Evolutionary conservation across 2,113 vertebrate genomes (phyloP).

Genomic region (Perognathus longimembris): DNA sequence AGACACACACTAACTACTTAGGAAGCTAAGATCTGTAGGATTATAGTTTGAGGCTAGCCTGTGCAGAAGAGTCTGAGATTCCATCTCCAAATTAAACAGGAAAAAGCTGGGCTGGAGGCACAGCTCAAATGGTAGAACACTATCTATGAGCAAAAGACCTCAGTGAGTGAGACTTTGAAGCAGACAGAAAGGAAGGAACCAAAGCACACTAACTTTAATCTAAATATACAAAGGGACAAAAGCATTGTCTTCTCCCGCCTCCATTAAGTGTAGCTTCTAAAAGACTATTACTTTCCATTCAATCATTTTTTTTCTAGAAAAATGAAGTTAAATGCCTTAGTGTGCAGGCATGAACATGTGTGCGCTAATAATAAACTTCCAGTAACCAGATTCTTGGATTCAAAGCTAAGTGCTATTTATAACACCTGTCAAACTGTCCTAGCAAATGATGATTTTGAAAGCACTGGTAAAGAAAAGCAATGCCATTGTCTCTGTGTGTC

Average conservation of each 20-base stretch:
- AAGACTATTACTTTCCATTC: background rate
- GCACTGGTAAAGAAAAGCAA: background rate
- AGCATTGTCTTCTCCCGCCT: background rate
- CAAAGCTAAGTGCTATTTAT: background rate
- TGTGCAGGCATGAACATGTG: background rate
- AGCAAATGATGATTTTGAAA: background rate
- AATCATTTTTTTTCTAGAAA: constrained; percentile 27
- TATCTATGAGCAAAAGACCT: too few relatives aligned
- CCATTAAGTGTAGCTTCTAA: background rate
- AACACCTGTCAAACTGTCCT: constrained; percentile 9
- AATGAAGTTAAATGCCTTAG: constrained; percentile 8
- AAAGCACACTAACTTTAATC: background rate
- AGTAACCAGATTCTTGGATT: constrained; percentile 26
- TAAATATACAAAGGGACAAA: constrained; percentile 17
- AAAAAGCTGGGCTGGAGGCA: too few relatives aligned
- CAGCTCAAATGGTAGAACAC: too few relatives aligned
- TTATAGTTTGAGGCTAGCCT: too few relatives aligned
- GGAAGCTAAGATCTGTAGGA: too few relatives aligned
- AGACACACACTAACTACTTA: too few relatives aligned
- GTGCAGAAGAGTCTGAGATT: too few relatives aligned
- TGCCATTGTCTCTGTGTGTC: background rate
- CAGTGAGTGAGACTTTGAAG: too few relatives aligned
- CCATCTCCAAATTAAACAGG: too few relatives aligned
- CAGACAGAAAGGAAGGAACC: background rate
- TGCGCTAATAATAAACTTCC: background rate